Evolutionary conservation across 2,113 vertebrate genomes (phyloP), one percentile per base, ranked within the genome.

Genomic region (Lamprotornis superbus): DNA sequence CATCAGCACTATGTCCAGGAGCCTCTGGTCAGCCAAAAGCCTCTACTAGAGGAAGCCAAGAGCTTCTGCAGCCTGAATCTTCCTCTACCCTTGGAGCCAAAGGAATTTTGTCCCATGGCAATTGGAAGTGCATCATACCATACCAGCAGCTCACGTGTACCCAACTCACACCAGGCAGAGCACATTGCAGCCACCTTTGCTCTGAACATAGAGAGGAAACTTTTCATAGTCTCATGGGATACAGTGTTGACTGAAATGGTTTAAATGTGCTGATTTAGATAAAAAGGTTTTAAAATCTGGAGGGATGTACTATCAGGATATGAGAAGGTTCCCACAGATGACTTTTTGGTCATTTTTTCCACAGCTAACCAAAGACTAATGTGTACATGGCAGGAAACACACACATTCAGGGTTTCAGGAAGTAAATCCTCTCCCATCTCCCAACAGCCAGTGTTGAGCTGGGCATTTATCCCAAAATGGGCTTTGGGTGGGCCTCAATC

Each of bases 31-130:
- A 94, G 90, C 71, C 87, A 91, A 69, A 87, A 94, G 71, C 92
- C 71, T 92, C 83, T 91, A 13, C 11, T 1, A 90, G 85, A 94
- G 50, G 79, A 94, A 92, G 76, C 83, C 83, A 94, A 90, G 94
- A 92, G 90, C 75, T 95, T 80, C 92, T 96, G 75, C 84, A 94
- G 75, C 79, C 89, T 75, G 10, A 70, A 40, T 50, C 68, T 75
- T 89, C 87, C 85, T 83, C 65, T 27, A 55, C 5, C 13, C 74
- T 75, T 22, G 46, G 70, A 83, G 65, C 59, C 68, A 63, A 47
- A 61, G 16, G 11, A 59, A 46, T 37, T 71, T 70, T 63, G 78
- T 53, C 59, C 67, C 76, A 50, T 16, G 64, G 87, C 85, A 59
- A 57, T 3, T 10, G 5, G 65, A 87, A 95, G 59, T 35, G 28